Conservation (phyloP, 35 echinoderm and acorn worm genomes). For the Hemicentrotus pulcherrimus region DNA sequence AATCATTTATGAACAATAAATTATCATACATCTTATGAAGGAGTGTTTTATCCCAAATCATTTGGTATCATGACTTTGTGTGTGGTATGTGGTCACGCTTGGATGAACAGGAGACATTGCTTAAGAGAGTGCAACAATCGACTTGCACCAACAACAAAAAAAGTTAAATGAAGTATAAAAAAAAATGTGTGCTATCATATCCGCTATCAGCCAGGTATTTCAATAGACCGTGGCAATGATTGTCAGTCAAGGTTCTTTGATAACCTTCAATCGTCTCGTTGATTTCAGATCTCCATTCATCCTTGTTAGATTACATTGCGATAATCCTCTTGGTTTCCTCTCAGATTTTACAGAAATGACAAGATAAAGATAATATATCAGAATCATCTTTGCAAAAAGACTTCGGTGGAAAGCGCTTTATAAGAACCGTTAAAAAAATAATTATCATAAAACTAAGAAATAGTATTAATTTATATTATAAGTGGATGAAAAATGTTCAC, state of each 20-base stretch:
- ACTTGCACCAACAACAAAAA: too few species aligned
- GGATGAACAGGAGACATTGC: too few species aligned
- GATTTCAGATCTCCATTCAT: background rate
- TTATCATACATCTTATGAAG: too few species aligned
- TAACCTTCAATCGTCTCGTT: slow-evolving; percentile 20
- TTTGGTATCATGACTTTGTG: too few species aligned
- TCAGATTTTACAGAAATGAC: slow-evolving; percentile 23
- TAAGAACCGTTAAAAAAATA: too few species aligned
- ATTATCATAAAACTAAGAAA: too few species aligned
- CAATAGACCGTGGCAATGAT: slow-evolving; percentile 18
- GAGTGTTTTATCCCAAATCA: too few species aligned
- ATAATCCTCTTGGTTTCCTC: background rate
- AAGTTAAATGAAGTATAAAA: background rate
- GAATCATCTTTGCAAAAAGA: background rate
- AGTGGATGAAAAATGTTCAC: background rate
- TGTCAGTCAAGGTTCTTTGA: background rate
- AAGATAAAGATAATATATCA: background rate
- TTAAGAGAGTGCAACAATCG: too few species aligned
- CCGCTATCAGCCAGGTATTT: background rate
- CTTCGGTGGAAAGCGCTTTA: too few species aligned
- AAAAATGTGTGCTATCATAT: background rate
- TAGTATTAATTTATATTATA: too few species aligned
- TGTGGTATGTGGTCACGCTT: too few species aligned
- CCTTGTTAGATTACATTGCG: background rate
- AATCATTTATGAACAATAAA: too few species aligned